These are phyloP conservation scores for Carassius carassius DNA, from an alignment of 2,113 vertebrate genomes.

Conservation along the genomic window DNA sequence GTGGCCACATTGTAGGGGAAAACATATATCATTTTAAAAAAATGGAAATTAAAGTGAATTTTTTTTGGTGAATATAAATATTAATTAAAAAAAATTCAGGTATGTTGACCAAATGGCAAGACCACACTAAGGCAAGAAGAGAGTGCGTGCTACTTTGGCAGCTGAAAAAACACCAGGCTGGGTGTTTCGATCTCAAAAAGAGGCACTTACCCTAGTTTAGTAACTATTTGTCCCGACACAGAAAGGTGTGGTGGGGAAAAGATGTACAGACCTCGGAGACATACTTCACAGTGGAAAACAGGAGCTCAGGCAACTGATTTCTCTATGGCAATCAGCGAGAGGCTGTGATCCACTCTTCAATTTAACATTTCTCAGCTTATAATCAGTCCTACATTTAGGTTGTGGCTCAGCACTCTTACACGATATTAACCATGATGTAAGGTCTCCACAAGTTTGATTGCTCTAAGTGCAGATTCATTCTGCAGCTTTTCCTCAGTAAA, in stretches of 20 bases:
- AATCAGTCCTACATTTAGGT: slow-evolving; percentile 26
- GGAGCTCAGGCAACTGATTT: background rate
- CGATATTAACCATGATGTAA: slow-evolving; percentile 1
- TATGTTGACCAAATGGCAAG: slow-evolving; percentile 15
- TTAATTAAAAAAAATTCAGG: background rate
- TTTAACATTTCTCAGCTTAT: slow-evolving; percentile 23
- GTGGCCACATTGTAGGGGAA: background rate
- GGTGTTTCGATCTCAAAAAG: background rate
- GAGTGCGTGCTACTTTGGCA: background rate
- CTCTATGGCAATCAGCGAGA: slow-evolving; percentile 3
- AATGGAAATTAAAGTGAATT: background rate
- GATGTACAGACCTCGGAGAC: slow-evolving; percentile 8
- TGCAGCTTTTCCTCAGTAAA: background rate
- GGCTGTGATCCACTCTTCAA: background rate
- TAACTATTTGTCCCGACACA: slow-evolving; percentile 1
- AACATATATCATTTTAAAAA: background rate
- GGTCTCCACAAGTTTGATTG: background rate
- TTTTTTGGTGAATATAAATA: background rate
- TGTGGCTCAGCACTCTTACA: slow-evolving; percentile 7
- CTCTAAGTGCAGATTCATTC: background rate
- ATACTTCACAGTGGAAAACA: slow-evolving; percentile 1
- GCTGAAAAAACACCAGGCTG: slow-evolving; percentile 15
- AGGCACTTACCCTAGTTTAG: background rate
- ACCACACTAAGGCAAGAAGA: slow-evolving; percentile 21
- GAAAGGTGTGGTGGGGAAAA: background rate